These are phyloP conservation scores for Octodonta nipae DNA, from an alignment of 2,888 invertebrate genomes.

Conservation along the genomic window DNA sequence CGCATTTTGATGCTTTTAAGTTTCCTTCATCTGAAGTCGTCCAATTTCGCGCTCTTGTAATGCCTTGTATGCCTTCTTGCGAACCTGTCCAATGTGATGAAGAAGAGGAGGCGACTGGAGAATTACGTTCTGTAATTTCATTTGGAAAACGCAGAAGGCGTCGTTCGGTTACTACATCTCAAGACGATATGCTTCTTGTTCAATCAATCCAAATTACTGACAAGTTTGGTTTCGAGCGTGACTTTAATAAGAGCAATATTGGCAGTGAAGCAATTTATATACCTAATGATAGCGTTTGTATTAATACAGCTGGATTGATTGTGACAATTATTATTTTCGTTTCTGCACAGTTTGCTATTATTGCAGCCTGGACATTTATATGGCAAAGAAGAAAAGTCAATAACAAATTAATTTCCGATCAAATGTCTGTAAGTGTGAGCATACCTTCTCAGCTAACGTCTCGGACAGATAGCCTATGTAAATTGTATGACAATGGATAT, in stretches of 20 bases:
- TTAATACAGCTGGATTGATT: conserved; percentile 68
- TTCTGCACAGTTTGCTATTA: conserved; percentile 72
- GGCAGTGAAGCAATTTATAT: conserved; percentile 61
- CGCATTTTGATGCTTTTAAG: conserved; percentile 91
- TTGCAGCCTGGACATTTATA: conserved; percentile 78
- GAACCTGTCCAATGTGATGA: conserved; percentile 84
- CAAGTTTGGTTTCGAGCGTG: conserved; percentile 54
- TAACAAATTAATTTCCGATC: conserved; percentile 45
- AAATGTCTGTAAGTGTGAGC: conserved; percentile 47
- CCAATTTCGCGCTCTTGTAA: conserved; percentile 88
- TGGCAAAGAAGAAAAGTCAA: conserved; percentile 60
- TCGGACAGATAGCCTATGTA: conserved; percentile 65
- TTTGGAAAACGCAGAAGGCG: conserved; percentile 67
- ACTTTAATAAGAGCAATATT: conserved; percentile 44
- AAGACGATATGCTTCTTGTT: conserved; percentile 70
- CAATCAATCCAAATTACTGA: conserved; percentile 87
- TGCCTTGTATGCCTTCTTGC: conserved; percentile 86
- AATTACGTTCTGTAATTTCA: conserved; percentile 67
- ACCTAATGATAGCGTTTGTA: conserved; percentile 49
- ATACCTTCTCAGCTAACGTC: conserved; percentile 48
- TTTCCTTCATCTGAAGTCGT: conserved; percentile 91
- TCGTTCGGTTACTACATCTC: conserved; percentile 41
- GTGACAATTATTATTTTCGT: conserved; percentile 76
- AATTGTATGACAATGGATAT: conserved; percentile 59
- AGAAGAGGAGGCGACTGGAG: conserved; percentile 68